Base-by-base conservation (phyloP, 2,888 invertebrate genomes). In the Imbricaverruca yamaguchii region DNA sequence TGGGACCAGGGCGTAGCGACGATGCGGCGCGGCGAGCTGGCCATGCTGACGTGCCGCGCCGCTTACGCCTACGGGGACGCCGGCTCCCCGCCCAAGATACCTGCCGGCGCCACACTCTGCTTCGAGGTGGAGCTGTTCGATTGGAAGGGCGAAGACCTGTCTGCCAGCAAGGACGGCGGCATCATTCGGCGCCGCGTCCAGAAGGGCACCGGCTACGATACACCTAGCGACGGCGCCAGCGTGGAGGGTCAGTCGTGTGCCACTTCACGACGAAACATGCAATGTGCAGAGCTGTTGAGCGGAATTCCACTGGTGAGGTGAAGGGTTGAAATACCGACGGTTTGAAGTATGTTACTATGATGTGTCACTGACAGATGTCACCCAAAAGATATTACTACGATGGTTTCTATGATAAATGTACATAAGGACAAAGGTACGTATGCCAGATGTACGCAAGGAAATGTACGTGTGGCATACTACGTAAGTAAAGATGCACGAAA, bases 1-100 rank as follows among this genome's bases (percentile, higher is more conserved):
- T 98, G 97, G 94, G 98, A 98, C 86, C 90, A 95, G 84, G 97
- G 96, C 57, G 93, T 98, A 23, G 93, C 94, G 0, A 93, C 95
- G 0, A 98, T 99, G 98, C 94, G 93, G 87, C 92, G 92, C 85
- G 94, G 95, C 0, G 97, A 98, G 88, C 89, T 93, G 81, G 93
- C 94, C 80, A 89, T 92, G 81, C 88, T 98, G 80, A 94, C 93
- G 0, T 96, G 97, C 88, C 92, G 92, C 80, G 90, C 97, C 0
- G 92, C 95, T 82, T 98, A 96, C 88, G 98, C 95, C 0, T 98
- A 98, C 86, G 97, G 97, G 10, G 90, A 90, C 83, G 86, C 87
- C 56, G 97, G 97, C 82, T 93, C 92, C 85, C 93, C 93, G 0
- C 96, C 97, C 3, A 93, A 91, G 85, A 97, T 98, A 84, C 96